A percentile compares a stretch with the other conserved stretches of the same genome.
These are phyloP conservation scores for Nephotettix cincticeps DNA, from an alignment of 1,140 invertebrate genomes.

Conservation along the genomic window DNA sequence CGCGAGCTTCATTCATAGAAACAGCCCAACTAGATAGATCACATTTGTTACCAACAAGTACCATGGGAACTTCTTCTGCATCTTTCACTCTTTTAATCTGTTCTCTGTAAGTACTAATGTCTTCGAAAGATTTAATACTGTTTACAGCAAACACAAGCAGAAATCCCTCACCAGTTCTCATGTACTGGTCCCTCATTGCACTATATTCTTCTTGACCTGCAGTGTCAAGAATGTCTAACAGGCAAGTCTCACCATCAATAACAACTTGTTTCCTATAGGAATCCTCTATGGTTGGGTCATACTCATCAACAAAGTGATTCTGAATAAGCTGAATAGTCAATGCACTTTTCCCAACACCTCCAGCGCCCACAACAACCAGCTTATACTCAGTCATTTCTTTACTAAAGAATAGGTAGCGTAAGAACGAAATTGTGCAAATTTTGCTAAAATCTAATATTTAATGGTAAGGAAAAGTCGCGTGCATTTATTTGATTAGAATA, in stretches of 20 bases:
- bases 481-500: too few relatives aligned
- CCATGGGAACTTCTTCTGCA: conserved; percentile 94
- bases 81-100: conserved; percentile 96
- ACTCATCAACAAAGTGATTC: conserved; percentile 98
- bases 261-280: conserved; percentile 99
- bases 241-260: conserved; percentile 97
- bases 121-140: conserved; percentile 75
- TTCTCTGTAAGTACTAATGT: conserved; percentile 85
- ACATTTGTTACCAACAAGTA: conserved; percentile 98
- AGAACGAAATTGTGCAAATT: conserved; percentile 42
- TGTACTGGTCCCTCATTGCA: conserved; percentile 97
- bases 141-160: conserved; percentile 76
- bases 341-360: conserved; percentile 99
- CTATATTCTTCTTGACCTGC: conserved; percentile 94
- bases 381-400: conserved; percentile 78
- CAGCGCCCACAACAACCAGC: conserved; percentile 85
- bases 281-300: conserved; percentile 92
- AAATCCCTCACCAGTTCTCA: conserved; percentile 97
- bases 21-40: conserved; percentile 85
- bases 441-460: neutral
- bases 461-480: too few relatives aligned
- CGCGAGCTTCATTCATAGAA: conserved; percentile 73
- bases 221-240: conserved; percentile 98
- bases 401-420: neutral
- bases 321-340: conserved; percentile 99